Evolutionary conservation across 2,888 invertebrate species (phyloP).

Genomic region (Onthophagus sagittarius): DNA sequence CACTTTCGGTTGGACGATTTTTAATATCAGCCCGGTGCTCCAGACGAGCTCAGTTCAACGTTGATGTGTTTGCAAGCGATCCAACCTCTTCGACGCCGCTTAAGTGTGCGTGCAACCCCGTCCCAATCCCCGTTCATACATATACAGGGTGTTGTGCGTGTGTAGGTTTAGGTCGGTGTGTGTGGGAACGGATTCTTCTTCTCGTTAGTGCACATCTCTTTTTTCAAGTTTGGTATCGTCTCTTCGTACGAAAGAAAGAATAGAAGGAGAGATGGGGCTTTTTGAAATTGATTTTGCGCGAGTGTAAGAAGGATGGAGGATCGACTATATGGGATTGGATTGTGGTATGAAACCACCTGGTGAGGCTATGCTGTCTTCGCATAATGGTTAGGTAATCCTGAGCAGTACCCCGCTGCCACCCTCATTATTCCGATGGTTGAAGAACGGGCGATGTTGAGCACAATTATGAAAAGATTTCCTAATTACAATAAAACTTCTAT

Average conservation of each 20-base stretch:
- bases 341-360: slow-evolving; percentile 21
- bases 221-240: not conserved
- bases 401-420: slow-evolving; percentile 12
- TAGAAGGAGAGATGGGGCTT: not conserved
- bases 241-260: not conserved
- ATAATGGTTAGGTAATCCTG: slow-evolving; percentile 20
- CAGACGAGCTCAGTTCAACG: not conserved
- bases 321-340: slow-evolving; percentile 2
- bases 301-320: not conserved
- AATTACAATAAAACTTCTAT: too few species aligned
- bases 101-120: slow-evolving; percentile 6
- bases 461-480: not conserved
- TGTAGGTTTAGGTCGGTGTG: not conserved
- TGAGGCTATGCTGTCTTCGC: slow-evolving; percentile 19
- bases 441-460: slow-evolving; percentile 3
- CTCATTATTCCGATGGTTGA: slow-evolving; percentile 2
- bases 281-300: not conserved
- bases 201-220: slow-evolving; percentile 12
- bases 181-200: slow-evolving; percentile 18
- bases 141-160: not conserved
- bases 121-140: not conserved
- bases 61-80: not conserved
- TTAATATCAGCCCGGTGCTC: slow-evolving; percentile 13
- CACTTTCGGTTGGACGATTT: slow-evolving; percentile 6
- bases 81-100: not conserved